Evolutionary conservation across 35 echinoderm and acorn worm species (phyloP), one percentile per base, ranked within the genome.

Genomic region (Anneissia japonica): DNA sequence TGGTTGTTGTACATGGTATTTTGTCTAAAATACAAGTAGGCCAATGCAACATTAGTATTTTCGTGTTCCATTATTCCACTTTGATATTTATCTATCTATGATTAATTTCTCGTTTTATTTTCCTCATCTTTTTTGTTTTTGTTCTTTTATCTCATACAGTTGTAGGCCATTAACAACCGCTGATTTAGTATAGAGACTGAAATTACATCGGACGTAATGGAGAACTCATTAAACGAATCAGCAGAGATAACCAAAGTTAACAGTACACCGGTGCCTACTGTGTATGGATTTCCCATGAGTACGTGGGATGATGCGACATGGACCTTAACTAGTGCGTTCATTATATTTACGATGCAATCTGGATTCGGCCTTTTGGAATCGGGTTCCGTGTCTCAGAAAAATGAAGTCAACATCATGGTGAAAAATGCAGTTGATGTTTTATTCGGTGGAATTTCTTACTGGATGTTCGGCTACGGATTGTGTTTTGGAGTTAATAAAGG

Each of bases 341-440:
- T 94, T 31, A 91, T 94, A 23, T 94, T 94, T 34, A 94, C 93
- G 0, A 94, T 94, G 93, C 93, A 94, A 77, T 94, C 93, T 32
- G 93, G 93, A 19, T 94, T 94, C 74, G 89, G 93, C 6, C 75
- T 94, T 19, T 84, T 94, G 1, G 93, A 94, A 82, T 91, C 88
- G 46, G 93, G 93, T 28, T 87, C 88, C 4, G 93, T 86, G 0
- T 91, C 93, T 33, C 80, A 46, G 1, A 94, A 94, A 45, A 94
- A 94, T 85, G 93, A 94, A 88, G 93, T 94, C 31, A 94, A 94
- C 46, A 94, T 94, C 30, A 94, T 94, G 93, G 89, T 94, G 0
- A 94, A 94, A 75, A 94, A 94, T 72, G 88, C 93, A 0, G 93
- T 94, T 10, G 93, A 94, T 45, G 91, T 93, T 7, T 72, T 93